These are phyloP conservation scores for Leptopilina syphax DNA, from an alignment of 2,888 invertebrate species.

Conservation along the genomic window DNA sequence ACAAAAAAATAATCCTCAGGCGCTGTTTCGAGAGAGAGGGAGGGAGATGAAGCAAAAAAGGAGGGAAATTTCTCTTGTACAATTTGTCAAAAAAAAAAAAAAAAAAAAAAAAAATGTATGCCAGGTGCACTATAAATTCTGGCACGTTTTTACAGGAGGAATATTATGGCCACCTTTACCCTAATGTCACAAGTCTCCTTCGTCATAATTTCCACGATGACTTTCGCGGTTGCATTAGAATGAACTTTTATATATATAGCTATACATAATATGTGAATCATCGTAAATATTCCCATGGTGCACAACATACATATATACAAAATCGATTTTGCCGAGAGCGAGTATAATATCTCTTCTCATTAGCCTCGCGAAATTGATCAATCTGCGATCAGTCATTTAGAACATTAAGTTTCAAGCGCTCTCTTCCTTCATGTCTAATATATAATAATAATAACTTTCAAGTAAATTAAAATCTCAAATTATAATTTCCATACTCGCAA, in stretches of 20 bases:
- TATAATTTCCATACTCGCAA: too few species aligned
- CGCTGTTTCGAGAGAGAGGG: too few species aligned
- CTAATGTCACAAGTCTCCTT: conserved; percentile 34
- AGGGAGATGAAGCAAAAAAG: not conserved
- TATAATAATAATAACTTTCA: not conserved
- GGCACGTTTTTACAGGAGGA: conserved; percentile 18
- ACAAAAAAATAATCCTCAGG: too few species aligned
- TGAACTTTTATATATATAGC: conserved; percentile 17
- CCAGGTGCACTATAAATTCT: conserved; percentile 34
- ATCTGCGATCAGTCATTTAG: conserved; percentile 37
- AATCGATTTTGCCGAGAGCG: conserved; percentile 30
- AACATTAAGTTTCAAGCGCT: conserved; percentile 31
- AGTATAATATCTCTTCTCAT: conserved; percentile 27
- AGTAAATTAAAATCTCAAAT: too few species aligned
- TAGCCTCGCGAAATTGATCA: conserved; percentile 37
- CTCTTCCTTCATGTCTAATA: conserved; percentile 15
- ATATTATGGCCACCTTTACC: conserved; percentile 31
- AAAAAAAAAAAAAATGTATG: not conserved
- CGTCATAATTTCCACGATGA: conserved; percentile 26
- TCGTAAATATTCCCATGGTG: too few species aligned
- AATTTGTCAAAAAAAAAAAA: conserved; percentile 33
- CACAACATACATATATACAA: not conserved
- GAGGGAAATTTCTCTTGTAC: conserved; percentile 1
- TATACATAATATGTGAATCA: too few species aligned
- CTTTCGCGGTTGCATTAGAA: conserved; percentile 24